Evolutionary conservation across 2,113 vertebrate genomes (phyloP), one percentile per base, ranked within the genome.

Genomic region (Stegastes partitus): DNA sequence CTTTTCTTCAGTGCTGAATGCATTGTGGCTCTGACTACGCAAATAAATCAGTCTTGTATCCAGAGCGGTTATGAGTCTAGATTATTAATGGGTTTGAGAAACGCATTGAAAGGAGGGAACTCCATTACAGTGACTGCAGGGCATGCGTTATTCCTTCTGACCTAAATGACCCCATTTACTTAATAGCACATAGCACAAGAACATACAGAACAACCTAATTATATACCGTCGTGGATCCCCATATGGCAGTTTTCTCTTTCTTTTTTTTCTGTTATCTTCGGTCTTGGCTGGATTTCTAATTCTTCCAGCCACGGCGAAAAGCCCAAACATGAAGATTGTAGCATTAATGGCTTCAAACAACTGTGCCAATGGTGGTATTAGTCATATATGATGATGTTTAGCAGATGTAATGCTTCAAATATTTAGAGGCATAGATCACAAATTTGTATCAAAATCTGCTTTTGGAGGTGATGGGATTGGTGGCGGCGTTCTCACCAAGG

Each of bases 51-150:
- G 57, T 64, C 56, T 82, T 87, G 77, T 55, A 72, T 89, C 75
- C 69, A 69, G 63, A 66, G 70, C 71, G 83, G 58, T 59, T 79
- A 82, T 80, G 65, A 63, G 57, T 57, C 68, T 61, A 50, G 77
- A 82, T 87, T 89, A 86, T 87, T 82, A 77, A 92, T 87, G 68
- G 34, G 11, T 79, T 67, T 61, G 11, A 85, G 71, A 79, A 50
- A 64, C 55, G 73, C 59, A 64, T 57, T 37, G 31, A 81, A 54
- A 15, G 11, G n/a, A 81, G 37, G 64, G 22, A 78, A 82, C 39
- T 47, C 45, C 31, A 63, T 63, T 67, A 82, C 54, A 65, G 39
- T 68, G 42, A 37, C 82, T 86, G 55, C 22, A 49, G 64, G 72
- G n/a, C 61, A 58, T 55, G 19, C 9, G 16, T 42, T 68, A 53